Base-by-base conservation (phyloP, 2,113 vertebrate species). In the Lophura nycthemera region DNA sequence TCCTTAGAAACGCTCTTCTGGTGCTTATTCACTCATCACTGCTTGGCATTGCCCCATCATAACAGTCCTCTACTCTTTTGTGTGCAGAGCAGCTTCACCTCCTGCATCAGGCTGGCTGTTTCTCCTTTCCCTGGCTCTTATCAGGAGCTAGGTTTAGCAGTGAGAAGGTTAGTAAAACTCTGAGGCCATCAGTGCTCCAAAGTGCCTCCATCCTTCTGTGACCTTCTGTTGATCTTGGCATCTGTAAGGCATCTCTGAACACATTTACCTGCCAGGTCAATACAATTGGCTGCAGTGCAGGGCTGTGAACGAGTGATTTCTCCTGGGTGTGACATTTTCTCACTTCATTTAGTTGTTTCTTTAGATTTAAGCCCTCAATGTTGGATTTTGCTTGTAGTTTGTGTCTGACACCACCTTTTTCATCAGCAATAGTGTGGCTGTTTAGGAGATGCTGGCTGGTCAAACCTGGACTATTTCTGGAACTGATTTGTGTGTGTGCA, bases 381-480 rank as follows among this genome's bases (percentile, higher is more conserved):
- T 88, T 45, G 43, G 52, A 30, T 69, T 86, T 71, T 71, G 29
- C 34, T 48, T 34, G 15, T 17, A 32, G 34, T 25, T 66, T n/a
- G 42, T 79, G 48, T 38, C 63, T 30, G 20, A 22, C 8, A 2
- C n/a, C 79, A 70, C 6, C 60, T 47, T 61, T 54, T 59, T 42
- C 67, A 30, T 42, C 36, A 34, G 27, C 34, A 36, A 18, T 11
- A 8, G 54, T 32, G 42, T 15, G 74, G 73, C 83, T 8, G 29
- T 50, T 81, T 2, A 36, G 83, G 42, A 81, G 69, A 6, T 83
- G 79, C 86, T 75, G 75, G 69, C 86, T 75, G 79, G 69, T 69
- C 65, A 61, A 88, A 65, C 80, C 38, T 60, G 47, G 73, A 8
- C 69, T 92, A 0, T 94, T 93, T 86, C 88, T 93, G 86, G 80